phyloP scores from a whole-genome alignment of 2,888 invertebrate species.

The Eilema griseolum region DNA sequence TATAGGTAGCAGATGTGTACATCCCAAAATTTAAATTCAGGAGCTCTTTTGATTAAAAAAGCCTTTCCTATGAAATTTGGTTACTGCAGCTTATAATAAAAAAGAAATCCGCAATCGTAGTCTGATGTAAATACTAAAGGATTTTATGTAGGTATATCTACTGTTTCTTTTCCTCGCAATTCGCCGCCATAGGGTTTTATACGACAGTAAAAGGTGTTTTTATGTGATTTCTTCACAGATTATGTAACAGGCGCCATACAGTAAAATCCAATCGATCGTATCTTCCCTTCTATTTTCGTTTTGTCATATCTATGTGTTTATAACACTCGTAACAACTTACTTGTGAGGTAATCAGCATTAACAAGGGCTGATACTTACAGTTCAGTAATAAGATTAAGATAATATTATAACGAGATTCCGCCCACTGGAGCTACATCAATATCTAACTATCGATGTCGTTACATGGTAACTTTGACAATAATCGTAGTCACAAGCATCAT shows the following conservation, averaged over 20 bases:
- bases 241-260: not conserved
- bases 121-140: not conserved
- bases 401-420: not conserved
- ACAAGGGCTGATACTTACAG: slow-evolving; percentile 1
- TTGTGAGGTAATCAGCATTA: not conserved
- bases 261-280: slow-evolving; percentile 1
- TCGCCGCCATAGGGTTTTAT: not conserved
- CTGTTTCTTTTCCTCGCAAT: not conserved
- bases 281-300: not conserved
- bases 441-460: slow-evolving; percentile 5
- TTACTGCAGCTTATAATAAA: not conserved
- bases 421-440: not conserved
- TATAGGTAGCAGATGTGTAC: not conserved
- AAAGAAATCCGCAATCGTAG: not conserved
- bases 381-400: slow-evolving; percentile 10
- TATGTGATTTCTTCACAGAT: slow-evolving; percentile 1
- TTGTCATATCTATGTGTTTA: not conserved
- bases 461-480: slow-evolving; percentile 15
- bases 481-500: slow-evolving; percentile 4
- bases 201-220: not conserved
- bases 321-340: not conserved
- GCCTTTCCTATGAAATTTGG: not conserved
- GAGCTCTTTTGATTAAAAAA: not conserved
- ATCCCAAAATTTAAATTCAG: not conserved
- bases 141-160: not conserved